Conservation (phyloP, 2,113 vertebrate species). For the rat (Rattus norvegicus) region DNA sequence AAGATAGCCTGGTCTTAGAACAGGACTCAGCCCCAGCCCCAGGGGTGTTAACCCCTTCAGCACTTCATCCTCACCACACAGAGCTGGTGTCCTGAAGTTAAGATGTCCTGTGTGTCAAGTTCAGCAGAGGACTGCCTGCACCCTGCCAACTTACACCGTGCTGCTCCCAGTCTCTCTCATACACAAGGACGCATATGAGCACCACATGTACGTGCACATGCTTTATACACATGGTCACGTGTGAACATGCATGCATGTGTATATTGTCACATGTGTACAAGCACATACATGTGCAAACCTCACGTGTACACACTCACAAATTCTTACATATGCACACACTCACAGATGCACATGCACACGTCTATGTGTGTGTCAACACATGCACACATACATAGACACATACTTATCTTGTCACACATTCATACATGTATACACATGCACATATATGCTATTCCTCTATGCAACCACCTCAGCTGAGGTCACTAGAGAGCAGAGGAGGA, state of each 20-base stretch:
- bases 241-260: fast-evolving
- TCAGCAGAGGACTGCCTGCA: fast-evolving
- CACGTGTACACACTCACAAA: no score
- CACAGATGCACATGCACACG: background rate
- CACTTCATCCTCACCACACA: background rate
- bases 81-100: fast-evolving
- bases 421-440: fast-evolving
- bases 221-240: background rate
- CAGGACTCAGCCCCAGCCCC: conserved; percentile 71
- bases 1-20: conserved; percentile 85
- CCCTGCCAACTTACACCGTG: background rate
- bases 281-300: fast-evolving
- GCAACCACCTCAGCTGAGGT: background rate
- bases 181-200: fast-evolving
- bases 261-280: background rate
- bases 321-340: background rate
- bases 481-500: background rate
- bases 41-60: background rate
- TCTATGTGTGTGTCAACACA: background rate
- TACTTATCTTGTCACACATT: background rate
- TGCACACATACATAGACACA: background rate
- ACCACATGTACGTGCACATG: no score
- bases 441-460: no score
- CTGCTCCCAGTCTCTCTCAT: background rate
- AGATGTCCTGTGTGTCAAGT: background rate